A percentile compares a stretch with the other conserved stretches of the same genome.
These are phyloP conservation scores for Neoitamus cyanurus DNA, from an alignment of 2,888 invertebrate species.

Conservation along the genomic window DNA sequence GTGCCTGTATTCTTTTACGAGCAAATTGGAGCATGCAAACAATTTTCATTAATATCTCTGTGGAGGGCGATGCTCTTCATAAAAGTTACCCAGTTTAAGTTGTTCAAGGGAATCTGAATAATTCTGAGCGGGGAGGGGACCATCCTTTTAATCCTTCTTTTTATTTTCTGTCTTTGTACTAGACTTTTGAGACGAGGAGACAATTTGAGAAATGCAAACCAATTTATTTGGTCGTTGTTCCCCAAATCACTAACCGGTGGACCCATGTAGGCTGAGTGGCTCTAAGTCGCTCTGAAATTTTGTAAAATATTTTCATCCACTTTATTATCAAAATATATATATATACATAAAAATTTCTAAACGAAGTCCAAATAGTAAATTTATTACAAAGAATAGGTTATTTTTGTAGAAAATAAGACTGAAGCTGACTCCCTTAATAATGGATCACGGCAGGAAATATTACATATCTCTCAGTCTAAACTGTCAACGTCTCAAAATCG, in stretches of 20 bases:
- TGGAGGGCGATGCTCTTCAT: neutral
- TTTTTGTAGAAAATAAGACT: too few relatives aligned
- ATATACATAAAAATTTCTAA: too few relatives aligned
- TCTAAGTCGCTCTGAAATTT: too few relatives aligned
- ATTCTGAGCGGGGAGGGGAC: neutral
- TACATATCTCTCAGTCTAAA: neutral
- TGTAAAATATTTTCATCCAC: too few relatives aligned
- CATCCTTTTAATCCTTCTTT: neutral
- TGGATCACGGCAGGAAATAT: too few relatives aligned
- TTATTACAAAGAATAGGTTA: too few relatives aligned
- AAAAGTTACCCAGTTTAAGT: neutral
- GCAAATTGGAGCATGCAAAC: neutral
- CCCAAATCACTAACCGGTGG: too few relatives aligned
- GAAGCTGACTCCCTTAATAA: too few relatives aligned
- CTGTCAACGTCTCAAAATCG: neutral
- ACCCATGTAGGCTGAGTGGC: too few relatives aligned
- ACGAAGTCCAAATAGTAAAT: too few relatives aligned
- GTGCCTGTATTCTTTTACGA: neutral
- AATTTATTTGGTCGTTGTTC: neutral
- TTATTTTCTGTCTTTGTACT: neutral
- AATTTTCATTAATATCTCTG: neutral
- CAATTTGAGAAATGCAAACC: too few relatives aligned
- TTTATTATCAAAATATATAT: too few relatives aligned
- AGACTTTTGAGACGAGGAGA: neutral
- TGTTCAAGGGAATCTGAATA: neutral